phyloP scores from a whole-genome alignment of 1,140 invertebrate species.

The Drosophila sucinea region DNA sequence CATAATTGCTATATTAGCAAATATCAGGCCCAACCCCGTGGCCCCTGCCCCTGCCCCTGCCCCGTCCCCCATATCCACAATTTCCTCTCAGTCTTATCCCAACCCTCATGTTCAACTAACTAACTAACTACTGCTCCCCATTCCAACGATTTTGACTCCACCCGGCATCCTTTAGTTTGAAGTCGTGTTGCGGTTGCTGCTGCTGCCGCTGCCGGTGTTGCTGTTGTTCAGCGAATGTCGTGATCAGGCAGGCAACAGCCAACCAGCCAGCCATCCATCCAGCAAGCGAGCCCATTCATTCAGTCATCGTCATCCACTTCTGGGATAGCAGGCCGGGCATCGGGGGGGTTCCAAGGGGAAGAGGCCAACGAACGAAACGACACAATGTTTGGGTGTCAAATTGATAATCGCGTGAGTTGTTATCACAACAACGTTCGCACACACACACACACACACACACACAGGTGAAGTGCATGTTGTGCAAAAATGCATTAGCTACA shows the following conservation, averaged over 20 bases:
- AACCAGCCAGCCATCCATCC: too few relatives aligned
- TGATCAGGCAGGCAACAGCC: constrained; percentile 38
- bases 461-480: constrained; percentile 42
- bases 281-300: background rate
- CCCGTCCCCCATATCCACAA: background rate
- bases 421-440: constrained; percentile 59
- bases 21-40: too few relatives aligned
- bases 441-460: constrained; percentile 36
- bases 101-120: background rate
- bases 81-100: background rate
- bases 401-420: constrained; percentile 80
- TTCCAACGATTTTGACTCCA: background rate
- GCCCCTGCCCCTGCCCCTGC: background rate
- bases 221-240: constrained; percentile 61
- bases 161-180: constrained; percentile 17
- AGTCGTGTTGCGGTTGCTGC: constrained; percentile 16
- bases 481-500: constrained; percentile 61
- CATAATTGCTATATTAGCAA: constrained; percentile 63
- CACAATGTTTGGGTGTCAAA: constrained; percentile 75
- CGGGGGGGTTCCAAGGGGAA: too few relatives aligned
- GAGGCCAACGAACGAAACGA: constrained; percentile 45
- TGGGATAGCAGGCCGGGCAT: background rate
- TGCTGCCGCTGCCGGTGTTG: constrained; percentile 6
- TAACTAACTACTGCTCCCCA: background rate
- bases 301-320: constrained; percentile 27